phyloP scores from a whole-genome alignment of 1,140 invertebrate species.

The Pseudomyrmex cubaensis region DNA sequence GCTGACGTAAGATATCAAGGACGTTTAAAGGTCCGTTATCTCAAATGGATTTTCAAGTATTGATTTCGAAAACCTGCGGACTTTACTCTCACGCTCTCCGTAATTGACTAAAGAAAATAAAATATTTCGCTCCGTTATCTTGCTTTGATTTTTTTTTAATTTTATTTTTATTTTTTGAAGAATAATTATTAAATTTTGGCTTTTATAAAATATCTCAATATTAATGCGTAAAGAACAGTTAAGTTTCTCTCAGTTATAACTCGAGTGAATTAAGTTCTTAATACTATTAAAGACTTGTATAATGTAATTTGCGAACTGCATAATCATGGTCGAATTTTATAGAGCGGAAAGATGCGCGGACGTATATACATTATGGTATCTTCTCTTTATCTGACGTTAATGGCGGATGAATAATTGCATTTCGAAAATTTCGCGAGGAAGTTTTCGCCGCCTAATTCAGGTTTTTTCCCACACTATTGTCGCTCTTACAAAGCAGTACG shows the following conservation, averaged over 20 bases:
- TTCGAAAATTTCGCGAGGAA: background rate
- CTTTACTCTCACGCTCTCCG: no score
- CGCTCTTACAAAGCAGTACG: no score
- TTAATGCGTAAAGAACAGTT: background rate
- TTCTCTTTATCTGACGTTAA: slow-evolving; percentile 21
- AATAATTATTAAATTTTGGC: background rate
- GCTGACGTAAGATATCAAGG: slow-evolving; percentile 13
- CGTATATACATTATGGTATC: background rate
- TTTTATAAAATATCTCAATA: background rate
- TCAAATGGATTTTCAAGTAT: slow-evolving; percentile 7
- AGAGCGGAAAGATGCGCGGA: background rate
- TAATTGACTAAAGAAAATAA: no score
- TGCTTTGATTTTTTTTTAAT: no score
- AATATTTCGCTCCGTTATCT: no score
- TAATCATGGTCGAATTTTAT: slow-evolving; percentile 46
- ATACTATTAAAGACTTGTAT: slow-evolving; percentile 3
- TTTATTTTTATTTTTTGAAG: no score
- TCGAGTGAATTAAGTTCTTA: slow-evolving; percentile 9
- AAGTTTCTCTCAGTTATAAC: slow-evolving; percentile 8
- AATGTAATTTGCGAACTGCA: slow-evolving; percentile 34
- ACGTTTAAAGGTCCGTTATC: slow-evolving; percentile 20
- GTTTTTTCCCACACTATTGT: no score
- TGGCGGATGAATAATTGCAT: slow-evolving; percentile 36
- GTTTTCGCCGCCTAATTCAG: no score
- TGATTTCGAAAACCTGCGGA: background rate